Evolutionary conservation across 2,888 invertebrate genomes (phyloP).

Genomic region (Agrochola lota): DNA sequence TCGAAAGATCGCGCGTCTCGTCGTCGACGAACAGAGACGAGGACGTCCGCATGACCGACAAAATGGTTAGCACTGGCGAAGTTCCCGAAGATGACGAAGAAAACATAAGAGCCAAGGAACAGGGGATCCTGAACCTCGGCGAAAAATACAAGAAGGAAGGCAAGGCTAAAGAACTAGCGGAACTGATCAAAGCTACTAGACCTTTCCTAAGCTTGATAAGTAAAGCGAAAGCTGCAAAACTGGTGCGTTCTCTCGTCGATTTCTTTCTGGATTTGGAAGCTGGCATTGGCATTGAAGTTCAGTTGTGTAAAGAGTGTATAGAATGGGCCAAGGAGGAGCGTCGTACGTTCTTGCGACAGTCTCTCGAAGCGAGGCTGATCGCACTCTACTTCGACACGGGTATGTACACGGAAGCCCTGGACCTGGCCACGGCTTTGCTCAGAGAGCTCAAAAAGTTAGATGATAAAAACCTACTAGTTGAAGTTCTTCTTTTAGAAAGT

Average conservation of each 20-base stretch:
- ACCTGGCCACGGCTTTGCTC: conserved; percentile 95
- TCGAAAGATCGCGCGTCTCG: conserved; percentile 95
- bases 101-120: conserved; percentile 97
- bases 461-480: conserved; percentile 99
- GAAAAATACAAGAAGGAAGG: conserved; percentile 97
- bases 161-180: conserved; percentile 97
- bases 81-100: conserved; percentile 96
- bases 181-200: conserved; percentile 98
- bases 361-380: conserved; percentile 98
- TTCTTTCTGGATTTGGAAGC: conserved; percentile 99
- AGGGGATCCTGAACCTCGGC: conserved; percentile 97
- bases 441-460: conserved; percentile 99
- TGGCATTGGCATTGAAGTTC: conserved; percentile 98
- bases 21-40: conserved; percentile 94
- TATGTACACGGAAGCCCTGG: conserved; percentile 96
- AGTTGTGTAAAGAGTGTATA: conserved; percentile 99
- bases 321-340: conserved; percentile 99
- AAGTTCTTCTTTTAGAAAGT: conserved; percentile 99
- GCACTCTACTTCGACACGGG: conserved; percentile 98
- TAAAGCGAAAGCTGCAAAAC: conserved; percentile 99
- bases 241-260: conserved; percentile 99
- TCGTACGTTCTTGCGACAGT: conserved; percentile 98
- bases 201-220: conserved; percentile 98
- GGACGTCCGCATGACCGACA: conserved; percentile 93
- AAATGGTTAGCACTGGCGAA: conserved; percentile 94